Percentiles rank a stretch among this genome's conserved stretches.
phyloP scores from a whole-genome alignment of 2,888 invertebrate species.

The Cheilosia vulpina region DNA sequence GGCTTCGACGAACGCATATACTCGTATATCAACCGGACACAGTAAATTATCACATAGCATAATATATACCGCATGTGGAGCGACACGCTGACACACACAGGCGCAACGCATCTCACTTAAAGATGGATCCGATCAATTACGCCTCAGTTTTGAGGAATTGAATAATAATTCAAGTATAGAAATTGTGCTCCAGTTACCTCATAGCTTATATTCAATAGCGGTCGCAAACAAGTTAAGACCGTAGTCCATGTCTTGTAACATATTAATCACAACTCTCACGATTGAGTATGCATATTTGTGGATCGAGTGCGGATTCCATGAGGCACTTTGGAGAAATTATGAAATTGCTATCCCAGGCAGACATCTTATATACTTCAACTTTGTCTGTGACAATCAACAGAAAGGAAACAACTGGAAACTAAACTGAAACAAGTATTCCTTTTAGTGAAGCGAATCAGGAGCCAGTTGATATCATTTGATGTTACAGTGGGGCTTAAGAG shows the following conservation, averaged over 20 bases:
- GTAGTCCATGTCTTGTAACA: slow-evolving; percentile 7
- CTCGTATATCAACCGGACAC: slow-evolving; percentile 61
- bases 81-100: slow-evolving; percentile 19
- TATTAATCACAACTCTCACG: slow-evolving; percentile 28
- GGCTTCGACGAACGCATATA: not conserved
- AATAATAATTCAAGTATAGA: slow-evolving; percentile 33
- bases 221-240: slow-evolving; percentile 36
- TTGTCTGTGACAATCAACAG: slow-evolving; percentile 21
- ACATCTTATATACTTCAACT: slow-evolving; percentile 10
- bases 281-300: slow-evolving; percentile 1
- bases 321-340: slow-evolving; percentile 57
- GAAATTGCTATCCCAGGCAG: slow-evolving; percentile 46
- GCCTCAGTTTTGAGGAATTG: slow-evolving; percentile 26
- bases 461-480: not conserved
- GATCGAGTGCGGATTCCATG: slow-evolving; percentile 15
- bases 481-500: not conserved
- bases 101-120: slow-evolving; percentile 20
- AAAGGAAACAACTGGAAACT: slow-evolving; percentile 11
- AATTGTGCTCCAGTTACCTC: slow-evolving; percentile 56
- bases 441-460: not conserved
- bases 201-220: slow-evolving; percentile 17
- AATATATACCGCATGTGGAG: slow-evolving; percentile 11
- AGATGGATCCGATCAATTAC: slow-evolving; percentile 56
- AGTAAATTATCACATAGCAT: slow-evolving; percentile 51
- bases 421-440: slow-evolving; percentile 29